Evolutionary conservation across 1,140 invertebrate species (phyloP), one percentile per base, ranked within the genome.

Genomic region (Olivierus martensii): DNA sequence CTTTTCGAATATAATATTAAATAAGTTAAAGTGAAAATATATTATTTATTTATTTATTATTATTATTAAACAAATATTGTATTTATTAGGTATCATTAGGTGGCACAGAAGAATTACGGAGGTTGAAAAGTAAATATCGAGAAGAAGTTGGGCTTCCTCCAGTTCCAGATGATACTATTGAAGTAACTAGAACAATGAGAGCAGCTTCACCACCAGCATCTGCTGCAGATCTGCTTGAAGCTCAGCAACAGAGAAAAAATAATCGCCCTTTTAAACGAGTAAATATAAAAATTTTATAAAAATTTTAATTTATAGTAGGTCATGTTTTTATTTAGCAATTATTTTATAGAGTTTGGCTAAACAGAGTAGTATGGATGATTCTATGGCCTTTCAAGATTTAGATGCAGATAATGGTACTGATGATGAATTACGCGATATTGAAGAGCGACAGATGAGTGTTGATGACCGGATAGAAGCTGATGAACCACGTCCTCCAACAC

Each of bases 191-290:
- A 64, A 81, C 79, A 42, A 96, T 98, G 90, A 72, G 92, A 63
- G 84, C 94, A 2, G 90, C 90, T 49, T 94, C 91, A 15, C 93
- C 93, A 19, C 93, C 93, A 12, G 83, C 87, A 1, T 91, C 84
- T 71, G 89, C 89, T 37, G 81, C 84, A 21, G 92, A 96, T 70
- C 78, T 94, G 55, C 71, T 95, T 44, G 91, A 96, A 67, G 81
- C 81, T 53, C 85, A 88, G 69, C 88, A 87, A 69, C 79, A 81
- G 57, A 82, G 82, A 61, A 76, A 80, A 57, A 61, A 61, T 35
- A 73, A 69, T 53, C 71, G 77, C 56, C 76, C 75, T 41, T 78
- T 80, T 59, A 71, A 79, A 66, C 64, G 79, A 52, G 76, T 79
- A 69, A 65, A 65, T 67, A 9, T 43, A 4, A 43, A 28, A 28